These are phyloP conservation scores for Pantelozetes paolii DNA, from an alignment of 2,888 invertebrate genomes.

Conservation along the genomic window DNA sequence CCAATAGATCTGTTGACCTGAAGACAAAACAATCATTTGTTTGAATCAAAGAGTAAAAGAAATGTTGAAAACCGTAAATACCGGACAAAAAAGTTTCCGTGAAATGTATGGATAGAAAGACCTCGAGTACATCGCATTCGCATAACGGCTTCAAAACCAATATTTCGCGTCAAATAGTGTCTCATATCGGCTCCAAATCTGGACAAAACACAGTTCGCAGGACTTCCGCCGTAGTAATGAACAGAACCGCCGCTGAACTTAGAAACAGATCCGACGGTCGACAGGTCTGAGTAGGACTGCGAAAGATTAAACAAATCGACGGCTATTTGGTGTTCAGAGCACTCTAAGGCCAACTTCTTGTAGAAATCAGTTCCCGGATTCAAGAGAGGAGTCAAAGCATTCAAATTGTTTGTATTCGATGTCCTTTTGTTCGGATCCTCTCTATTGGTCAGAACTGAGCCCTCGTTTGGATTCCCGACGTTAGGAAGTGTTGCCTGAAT, in stretches of 20 bases:
- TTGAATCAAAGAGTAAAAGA: background rate
- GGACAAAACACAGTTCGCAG: conserved; percentile 30
- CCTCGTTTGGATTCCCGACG: conserved; percentile 65
- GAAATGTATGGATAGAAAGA: conserved; percentile 92
- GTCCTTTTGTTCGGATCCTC: conserved; percentile 82
- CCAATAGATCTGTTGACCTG: conserved; percentile 82
- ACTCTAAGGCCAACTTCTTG: conserved; percentile 90
- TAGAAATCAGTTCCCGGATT: conserved; percentile 92
- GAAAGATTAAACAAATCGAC: conserved; percentile 92
- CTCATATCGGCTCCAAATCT: conserved; percentile 68
- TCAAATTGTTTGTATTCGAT: conserved; percentile 57
- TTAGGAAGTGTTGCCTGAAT: conserved; percentile 78
- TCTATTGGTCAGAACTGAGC: conserved; percentile 65
- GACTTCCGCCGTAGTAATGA: conserved; percentile 42
- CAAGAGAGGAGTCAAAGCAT: conserved; percentile 41
- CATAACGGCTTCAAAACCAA: conserved; percentile 99
- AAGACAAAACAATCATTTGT: background rate
- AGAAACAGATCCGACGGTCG: conserved; percentile 62
- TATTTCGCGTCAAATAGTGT: conserved; percentile 89
- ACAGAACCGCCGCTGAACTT: conserved; percentile 45
- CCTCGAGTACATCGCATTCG: conserved; percentile 88
- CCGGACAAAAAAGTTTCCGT: conserved; percentile 98
- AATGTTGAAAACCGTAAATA: background rate
- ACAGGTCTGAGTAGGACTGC: conserved; percentile 87
- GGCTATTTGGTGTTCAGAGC: conserved; percentile 91